Base-by-base conservation (phyloP, 2,797 vertebrate genomes). In the Gallirallus australis region DNA sequence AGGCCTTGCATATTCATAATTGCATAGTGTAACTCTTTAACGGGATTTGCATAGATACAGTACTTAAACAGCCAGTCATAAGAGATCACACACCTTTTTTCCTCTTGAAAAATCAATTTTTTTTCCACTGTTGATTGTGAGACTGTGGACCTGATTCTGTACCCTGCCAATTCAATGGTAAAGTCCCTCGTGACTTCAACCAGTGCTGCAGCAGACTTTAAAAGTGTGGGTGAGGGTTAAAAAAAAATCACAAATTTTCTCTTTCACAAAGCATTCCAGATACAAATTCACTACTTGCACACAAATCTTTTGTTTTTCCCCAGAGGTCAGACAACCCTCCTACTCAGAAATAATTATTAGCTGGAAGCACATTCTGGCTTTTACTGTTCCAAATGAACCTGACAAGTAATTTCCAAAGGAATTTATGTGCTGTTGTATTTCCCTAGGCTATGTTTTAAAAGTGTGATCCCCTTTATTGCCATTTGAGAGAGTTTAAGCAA, bases 261-360 rank as follows among this genome's bases (percentile, higher is more conserved):
- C 23, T 60, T 95, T 93, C 90, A 48, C 64, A 82, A 86, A 88
- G 47, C 30, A 82, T 86, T 86, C 66, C 53, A 94, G 80, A 86
- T 89, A 70, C 70, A 93, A 94, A 86, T 63, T 92, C 83, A 76
- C 64, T 94, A 56, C 64, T 80, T 90, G 57, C 40, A 75, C 52
- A 91, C 86, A 76, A 86, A 84, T 93, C 60, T 95, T 96, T 89
- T 96, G 90, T 68, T 97, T 92, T 90, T 95, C 87, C 91, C 91
- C 77, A 92, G 94, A 97, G 94, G 48, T 92, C 75, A 20, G 0
- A 90, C 77, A 96, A 82, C 63, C 39, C 80, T 94, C 96, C 93
- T 75, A 96, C 96, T 94, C 93, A 86, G 88, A 96, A 96, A 94
- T 86, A 92, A 91, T 95, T 94, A 97, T 96, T 95, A 97, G 93